Conservation (phyloP, 2,888 invertebrate species). For the Tenthredo distinguenda region DNA sequence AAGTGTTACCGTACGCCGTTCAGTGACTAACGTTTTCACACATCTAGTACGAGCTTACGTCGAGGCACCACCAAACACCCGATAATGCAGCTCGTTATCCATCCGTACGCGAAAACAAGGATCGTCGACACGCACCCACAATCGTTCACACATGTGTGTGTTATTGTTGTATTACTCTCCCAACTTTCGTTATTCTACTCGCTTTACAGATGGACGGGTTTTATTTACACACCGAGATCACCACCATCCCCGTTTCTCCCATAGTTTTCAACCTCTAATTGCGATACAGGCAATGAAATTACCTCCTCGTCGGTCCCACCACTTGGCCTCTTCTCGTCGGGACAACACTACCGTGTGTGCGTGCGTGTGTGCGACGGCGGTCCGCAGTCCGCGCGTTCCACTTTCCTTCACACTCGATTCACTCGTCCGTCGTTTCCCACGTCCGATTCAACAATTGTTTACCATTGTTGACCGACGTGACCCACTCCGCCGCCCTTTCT, state of each 20-base stretch:
- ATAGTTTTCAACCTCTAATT: slow-evolving; percentile 38
- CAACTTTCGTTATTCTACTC: background rate
- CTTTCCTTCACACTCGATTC: background rate
- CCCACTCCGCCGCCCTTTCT: background rate
- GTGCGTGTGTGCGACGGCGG: slow-evolving; percentile 60
- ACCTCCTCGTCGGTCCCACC: slow-evolving; percentile 46
- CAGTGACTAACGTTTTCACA: background rate
- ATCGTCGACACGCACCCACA: slow-evolving; percentile 46
- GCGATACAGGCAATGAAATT: slow-evolving; percentile 44
- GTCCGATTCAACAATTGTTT: background rate
- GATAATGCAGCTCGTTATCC: slow-evolving; percentile 42
- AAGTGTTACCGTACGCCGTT: background rate
- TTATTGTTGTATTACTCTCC: background rate
- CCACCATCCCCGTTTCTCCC: slow-evolving; percentile 1
- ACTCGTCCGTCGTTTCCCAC: slow-evolving; percentile 11
- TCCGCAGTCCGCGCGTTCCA: slow-evolving; percentile 61
- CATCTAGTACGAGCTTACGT: background rate
- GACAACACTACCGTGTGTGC: background rate
- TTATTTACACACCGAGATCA: slow-evolving; percentile 29
- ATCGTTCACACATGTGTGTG: slow-evolving; percentile 48
- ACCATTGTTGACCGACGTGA: background rate
- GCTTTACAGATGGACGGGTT: background rate
- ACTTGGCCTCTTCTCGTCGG: slow-evolving; percentile 37
- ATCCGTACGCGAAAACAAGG: slow-evolving; percentile 50
- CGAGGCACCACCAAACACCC: slow-evolving; percentile 18